phyloP scores from a whole-genome alignment of 2,888 invertebrate genomes.

The Aphrophora alni region DNA sequence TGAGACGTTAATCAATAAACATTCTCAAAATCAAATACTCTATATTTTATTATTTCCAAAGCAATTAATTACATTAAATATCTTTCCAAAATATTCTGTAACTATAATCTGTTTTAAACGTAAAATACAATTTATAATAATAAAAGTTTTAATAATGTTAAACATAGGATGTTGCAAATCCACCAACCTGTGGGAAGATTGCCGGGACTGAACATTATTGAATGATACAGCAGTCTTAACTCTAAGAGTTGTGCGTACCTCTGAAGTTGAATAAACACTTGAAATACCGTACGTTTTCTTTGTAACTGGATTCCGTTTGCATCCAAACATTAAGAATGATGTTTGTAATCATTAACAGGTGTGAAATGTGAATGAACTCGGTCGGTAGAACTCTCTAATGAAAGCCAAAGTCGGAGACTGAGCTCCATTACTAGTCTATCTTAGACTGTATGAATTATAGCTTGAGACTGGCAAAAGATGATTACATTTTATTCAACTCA shows the following conservation, averaged over 20 bases:
- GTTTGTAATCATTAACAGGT: background rate
- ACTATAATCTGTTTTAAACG: too few species aligned
- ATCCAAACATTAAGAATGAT: background rate
- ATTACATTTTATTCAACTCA: constrained; percentile 9
- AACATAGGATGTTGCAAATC: background rate
- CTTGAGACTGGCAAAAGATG: background rate
- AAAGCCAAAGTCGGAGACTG: background rate
- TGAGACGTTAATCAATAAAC: too few species aligned
- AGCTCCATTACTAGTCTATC: background rate
- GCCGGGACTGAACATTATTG: background rate
- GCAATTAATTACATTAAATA: too few species aligned
- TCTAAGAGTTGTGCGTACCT: background rate
- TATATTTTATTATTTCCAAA: too few species aligned
- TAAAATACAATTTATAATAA: too few species aligned
- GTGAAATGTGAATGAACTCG: constrained; percentile 2
- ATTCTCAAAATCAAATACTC: too few species aligned
- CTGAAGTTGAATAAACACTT: background rate
- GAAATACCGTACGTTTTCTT: background rate
- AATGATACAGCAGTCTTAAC: background rate
- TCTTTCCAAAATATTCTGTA: too few species aligned
- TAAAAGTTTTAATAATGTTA: too few species aligned
- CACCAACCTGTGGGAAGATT: background rate
- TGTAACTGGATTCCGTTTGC: constrained; percentile 6
- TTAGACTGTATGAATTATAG: constrained; percentile 1
- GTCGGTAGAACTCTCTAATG: background rate